Evolutionary conservation across 2,797 vertebrate species (phyloP), one percentile per base, ranked within the genome.

Genomic region (Prionace glauca): DNA sequence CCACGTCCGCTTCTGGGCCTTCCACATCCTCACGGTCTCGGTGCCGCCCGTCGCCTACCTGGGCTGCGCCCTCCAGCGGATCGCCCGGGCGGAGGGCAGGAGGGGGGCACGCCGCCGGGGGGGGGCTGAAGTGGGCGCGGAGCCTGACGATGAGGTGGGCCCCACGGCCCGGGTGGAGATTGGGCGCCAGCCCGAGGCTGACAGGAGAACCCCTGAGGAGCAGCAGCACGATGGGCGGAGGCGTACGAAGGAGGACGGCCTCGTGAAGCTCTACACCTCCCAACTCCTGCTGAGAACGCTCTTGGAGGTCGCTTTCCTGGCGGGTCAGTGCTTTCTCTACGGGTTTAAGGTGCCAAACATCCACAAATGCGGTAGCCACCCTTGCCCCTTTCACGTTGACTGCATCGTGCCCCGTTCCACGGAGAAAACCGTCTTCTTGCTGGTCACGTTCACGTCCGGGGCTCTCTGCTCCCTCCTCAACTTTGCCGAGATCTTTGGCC

Each of bases 1-100:
- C 0, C 98, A 99, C 0, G 97, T 99, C n/a, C 97, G 98, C 45
- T 99, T 98, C 97, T 99, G 98, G 98, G 97, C 99, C 96, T 99
- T 98, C 96, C 97, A 99, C 97, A 98, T 99, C 79, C 99, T 99
- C 96, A 96, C 98, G 97, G 98, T 99, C 96, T 98, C 98, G 0
- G 98, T 97, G 0, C 98, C 98, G 0, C 99, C 98, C 0, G 98
- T 99, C 69, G 98, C 99, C 96, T 99, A 99, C 96, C 97, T 99
- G 96, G 98, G 98, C 96, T 99, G 98, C 0, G 98, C 98, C 50
- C 50, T 56, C 4, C 50, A 56, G 3, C 50, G 50, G 50, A 56
- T 56, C 5, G 50, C 50, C 7, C 50, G 50, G 50, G 5, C 4
- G 50, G 50, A 56, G 50, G 50, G 50, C 50, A 56, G 50, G 50